Conservation (phyloP, 1,140 invertebrate genomes). For the Caerostris darwini region DNA sequence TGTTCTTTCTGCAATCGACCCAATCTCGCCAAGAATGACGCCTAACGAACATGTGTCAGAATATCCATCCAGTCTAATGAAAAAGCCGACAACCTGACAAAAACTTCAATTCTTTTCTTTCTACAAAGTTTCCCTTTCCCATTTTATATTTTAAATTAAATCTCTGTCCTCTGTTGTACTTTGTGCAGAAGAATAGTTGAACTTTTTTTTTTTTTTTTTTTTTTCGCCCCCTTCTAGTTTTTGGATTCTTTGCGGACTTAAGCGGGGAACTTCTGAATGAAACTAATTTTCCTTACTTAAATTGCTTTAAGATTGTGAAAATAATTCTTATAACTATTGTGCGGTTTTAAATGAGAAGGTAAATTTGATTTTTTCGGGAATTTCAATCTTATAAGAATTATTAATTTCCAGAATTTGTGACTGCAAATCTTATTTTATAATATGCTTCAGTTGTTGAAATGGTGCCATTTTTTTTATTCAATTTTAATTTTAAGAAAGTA, state of each 20-base stretch:
- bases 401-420: too few relatives aligned
- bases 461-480: too few relatives aligned
- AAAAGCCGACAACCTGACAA: conserved; percentile 38
- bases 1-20: background rate
- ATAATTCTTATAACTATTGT: too few relatives aligned
- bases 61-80: conserved; percentile 19
- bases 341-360: too few relatives aligned
- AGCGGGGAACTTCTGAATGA: background rate
- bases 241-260: background rate
- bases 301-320: background rate
- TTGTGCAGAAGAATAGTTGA: background rate
- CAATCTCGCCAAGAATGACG: conserved; percentile 9
- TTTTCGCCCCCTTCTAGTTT: background rate
- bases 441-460: too few relatives aligned
- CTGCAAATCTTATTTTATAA: too few relatives aligned
- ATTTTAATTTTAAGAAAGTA: too few relatives aligned
- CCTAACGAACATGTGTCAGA: conserved; percentile 38
- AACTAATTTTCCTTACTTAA: background rate
- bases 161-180: background rate
- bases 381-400: too few relatives aligned
- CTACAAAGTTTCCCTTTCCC: conserved; percentile 6
- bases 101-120: conserved; percentile 23
- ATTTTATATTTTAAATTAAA: conserved; percentile 40
- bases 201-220: background rate
- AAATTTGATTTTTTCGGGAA: too few relatives aligned